Conservation (phyloP, 2,888 invertebrate genomes). For the Cephus rjabovi region DNA sequence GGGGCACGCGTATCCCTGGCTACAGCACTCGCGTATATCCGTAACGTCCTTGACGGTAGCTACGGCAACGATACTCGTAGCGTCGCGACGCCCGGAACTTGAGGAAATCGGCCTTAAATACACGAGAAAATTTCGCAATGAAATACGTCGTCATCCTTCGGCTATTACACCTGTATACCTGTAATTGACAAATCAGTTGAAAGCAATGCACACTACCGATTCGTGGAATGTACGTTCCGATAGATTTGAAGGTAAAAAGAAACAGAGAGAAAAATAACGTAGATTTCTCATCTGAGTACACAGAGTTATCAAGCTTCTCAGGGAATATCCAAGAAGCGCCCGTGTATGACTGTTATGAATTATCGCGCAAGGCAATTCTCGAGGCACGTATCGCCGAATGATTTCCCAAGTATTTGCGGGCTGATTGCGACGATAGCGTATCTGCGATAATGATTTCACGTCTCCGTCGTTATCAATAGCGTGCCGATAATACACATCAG, state of each 20-base stretch:
- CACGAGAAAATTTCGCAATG: background rate
- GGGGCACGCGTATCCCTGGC: background rate
- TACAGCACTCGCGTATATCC: background rate
- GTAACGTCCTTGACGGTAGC: background rate
- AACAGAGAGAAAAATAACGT: background rate
- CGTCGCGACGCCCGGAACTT: slow-evolving; percentile 13
- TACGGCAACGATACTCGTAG: background rate
- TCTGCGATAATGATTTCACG: background rate
- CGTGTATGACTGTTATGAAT: background rate
- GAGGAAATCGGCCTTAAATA: slow-evolving; percentile 7
- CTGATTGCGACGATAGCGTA: background rate
- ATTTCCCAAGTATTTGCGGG: background rate
- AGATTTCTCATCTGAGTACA: background rate
- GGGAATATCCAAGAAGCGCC: background rate
- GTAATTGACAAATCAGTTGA: background rate
- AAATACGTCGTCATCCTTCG: background rate
- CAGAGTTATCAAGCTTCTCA: background rate
- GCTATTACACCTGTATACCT: background rate
- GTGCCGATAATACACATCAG: background rate
- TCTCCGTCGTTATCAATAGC: background rate
- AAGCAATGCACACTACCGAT: background rate
- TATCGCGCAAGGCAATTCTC: background rate
- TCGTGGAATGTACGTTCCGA: background rate
- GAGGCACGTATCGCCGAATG: background rate
- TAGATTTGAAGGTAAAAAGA: background rate